Evolutionary conservation across 2,888 invertebrate species (phyloP).

Genomic region (Tachina lurida): DNA sequence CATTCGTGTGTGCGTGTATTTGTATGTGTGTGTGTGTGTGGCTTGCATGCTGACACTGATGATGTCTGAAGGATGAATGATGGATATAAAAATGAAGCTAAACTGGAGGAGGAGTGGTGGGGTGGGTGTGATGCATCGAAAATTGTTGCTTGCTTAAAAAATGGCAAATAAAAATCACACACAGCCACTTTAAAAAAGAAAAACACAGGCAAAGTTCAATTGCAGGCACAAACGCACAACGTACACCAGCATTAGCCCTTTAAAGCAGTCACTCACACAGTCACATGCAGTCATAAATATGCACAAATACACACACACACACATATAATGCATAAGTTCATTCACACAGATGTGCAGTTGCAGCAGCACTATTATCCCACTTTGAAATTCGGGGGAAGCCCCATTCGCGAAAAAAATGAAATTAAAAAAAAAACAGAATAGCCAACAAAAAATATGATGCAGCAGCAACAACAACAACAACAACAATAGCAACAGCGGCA

Average conservation of each 20-base stretch:
- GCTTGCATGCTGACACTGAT: not conserved
- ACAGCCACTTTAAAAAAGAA: slow-evolving; percentile 10
- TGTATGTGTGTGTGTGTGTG: not conserved
- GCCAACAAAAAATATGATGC: slow-evolving; percentile 30
- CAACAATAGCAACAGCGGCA: not conserved
- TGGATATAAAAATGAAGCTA: slow-evolving; percentile 50
- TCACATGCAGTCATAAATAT: slow-evolving; percentile 34
- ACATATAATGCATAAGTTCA: slow-evolving; percentile 53
- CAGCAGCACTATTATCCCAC: slow-evolving; percentile 66
- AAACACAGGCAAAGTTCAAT: not conserved
- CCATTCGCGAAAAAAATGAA: slow-evolving; percentile 43
- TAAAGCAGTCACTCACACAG: slow-evolving; percentile 27
- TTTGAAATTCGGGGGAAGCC: slow-evolving; percentile 60
- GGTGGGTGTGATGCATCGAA: slow-evolving; percentile 36
- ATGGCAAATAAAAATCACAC: slow-evolving; percentile 2
- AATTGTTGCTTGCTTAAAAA: slow-evolving; percentile 56
- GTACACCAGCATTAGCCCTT: slow-evolving; percentile 8
- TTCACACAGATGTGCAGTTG: slow-evolving; percentile 66
- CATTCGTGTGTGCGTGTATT: not conserved
- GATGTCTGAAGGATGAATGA: slow-evolving; percentile 21
- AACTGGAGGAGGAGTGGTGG: slow-evolving; percentile 28
- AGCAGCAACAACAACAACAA: slow-evolving; percentile 32
- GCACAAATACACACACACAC: slow-evolving; percentile 27
- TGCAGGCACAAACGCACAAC: slow-evolving; percentile 12
- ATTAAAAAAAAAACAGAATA: not conserved